phyloP scores from a whole-genome alignment of 1,140 invertebrate species.

The Bombyx mandarina region DNA sequence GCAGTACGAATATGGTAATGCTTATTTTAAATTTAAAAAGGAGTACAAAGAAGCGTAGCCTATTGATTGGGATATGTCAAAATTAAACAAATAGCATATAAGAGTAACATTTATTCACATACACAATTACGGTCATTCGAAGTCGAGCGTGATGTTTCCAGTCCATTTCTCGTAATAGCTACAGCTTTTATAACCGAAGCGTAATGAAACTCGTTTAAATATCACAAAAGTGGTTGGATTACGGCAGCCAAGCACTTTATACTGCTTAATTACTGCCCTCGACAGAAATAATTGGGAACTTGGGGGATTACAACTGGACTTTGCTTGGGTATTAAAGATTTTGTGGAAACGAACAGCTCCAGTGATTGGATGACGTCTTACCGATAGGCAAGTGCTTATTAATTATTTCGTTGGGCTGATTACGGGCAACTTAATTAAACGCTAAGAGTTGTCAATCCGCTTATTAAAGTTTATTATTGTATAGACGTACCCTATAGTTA shows the following conservation, averaged over 20 bases:
- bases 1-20: no score
- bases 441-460: no score
- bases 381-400: neutral
- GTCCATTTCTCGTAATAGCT: slow-evolving; percentile 65
- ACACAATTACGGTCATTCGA: slow-evolving; percentile 62
- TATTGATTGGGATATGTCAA: neutral
- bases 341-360: slow-evolving; percentile 19
- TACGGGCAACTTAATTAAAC: neutral
- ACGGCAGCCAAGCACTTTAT: slow-evolving; percentile 61
- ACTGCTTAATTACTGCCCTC: slow-evolving; percentile 65
- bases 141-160: slow-evolving; percentile 63
- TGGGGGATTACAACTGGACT: slow-evolving; percentile 56
- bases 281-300: slow-evolving; percentile 68
- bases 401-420: neutral
- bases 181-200: slow-evolving; percentile 65
- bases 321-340: slow-evolving; percentile 49
- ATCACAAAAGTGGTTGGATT: slow-evolving; percentile 68
- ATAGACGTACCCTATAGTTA: no score
- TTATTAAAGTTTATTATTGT: no score
- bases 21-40: no score
- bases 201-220: slow-evolving; percentile 70
- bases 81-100: slow-evolving; percentile 1
- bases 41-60: no score
- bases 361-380: slow-evolving; percentile 6
- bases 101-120: slow-evolving; percentile 24